Conservation (phyloP, 1,140 invertebrate species). For the Drosophila bocki region DNA sequence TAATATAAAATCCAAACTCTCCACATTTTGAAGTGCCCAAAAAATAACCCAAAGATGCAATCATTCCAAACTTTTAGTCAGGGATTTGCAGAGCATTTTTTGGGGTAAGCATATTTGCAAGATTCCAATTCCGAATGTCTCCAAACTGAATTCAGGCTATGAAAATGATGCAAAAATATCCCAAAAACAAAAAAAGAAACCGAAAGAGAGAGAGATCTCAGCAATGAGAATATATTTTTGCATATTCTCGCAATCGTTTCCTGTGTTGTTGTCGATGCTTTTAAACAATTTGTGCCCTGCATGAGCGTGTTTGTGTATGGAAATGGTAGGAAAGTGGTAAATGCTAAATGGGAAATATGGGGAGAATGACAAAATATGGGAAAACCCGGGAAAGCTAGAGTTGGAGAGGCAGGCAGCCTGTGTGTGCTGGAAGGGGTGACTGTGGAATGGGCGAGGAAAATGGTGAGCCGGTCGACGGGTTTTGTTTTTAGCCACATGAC, state of each 20-base stretch:
- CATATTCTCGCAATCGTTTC: conserved; percentile 30
- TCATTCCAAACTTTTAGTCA: not conserved
- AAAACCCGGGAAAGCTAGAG: not conserved
- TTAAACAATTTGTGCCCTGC: conserved; percentile 49
- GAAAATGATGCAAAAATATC: conserved; percentile 45
- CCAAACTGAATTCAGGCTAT: conserved; percentile 38
- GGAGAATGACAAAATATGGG: conserved; percentile 17
- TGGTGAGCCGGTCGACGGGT: conserved; percentile 15
- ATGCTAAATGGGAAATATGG: conserved; percentile 34
- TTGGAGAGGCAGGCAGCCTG: not conserved
- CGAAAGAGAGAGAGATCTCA: conserved; percentile 20
- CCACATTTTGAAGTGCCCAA: not conserved
- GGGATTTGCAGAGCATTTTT: conserved; percentile 16
- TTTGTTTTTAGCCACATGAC: conserved; percentile 79
- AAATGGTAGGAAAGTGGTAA: conserved; percentile 43
- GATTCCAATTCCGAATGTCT: conserved; percentile 37
- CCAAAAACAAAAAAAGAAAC: not conserved
- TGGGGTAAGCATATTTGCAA: conserved; percentile 14
- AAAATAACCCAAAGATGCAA: not conserved
- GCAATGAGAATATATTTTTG: conserved; percentile 43
- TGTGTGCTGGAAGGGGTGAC: not conserved
- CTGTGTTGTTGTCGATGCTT: conserved; percentile 52
- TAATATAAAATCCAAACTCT: not conserved
- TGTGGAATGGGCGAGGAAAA: not conserved
- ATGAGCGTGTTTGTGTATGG: conserved; percentile 15